These are phyloP conservation scores for Otolemur crassicaudatus DNA, from an alignment of 2,797 vertebrate genomes.

Conservation along the genomic window DNA sequence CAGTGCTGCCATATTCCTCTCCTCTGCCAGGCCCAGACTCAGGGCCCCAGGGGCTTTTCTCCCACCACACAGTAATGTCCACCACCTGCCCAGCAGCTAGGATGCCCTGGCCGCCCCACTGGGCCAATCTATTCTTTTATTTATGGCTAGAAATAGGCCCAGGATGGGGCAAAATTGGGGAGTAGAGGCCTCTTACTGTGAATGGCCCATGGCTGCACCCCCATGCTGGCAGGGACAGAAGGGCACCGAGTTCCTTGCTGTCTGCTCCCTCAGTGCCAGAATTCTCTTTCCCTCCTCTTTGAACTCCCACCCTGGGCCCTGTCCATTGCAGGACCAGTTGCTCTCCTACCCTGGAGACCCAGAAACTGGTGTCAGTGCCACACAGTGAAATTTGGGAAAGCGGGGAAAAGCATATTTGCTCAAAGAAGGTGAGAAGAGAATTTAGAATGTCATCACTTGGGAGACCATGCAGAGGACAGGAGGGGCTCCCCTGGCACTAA, in stretches of 20 bases:
- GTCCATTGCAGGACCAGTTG: conserved; percentile 74
- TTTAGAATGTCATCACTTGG: not conserved
- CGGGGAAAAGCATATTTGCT: not conserved
- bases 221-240: not conserved
- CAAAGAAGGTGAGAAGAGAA: not conserved
- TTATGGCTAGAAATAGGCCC: not conserved
- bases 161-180: not conserved
- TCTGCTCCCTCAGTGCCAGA: conserved; percentile 13
- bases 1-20: not conserved
- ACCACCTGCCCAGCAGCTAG: not conserved
- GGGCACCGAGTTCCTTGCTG: not conserved
- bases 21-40: not conserved
- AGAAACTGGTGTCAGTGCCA: not conserved
- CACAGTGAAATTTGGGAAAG: conserved; percentile 45
- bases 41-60: not conserved
- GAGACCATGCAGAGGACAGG: too few species aligned
- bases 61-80: not conserved
- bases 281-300: not conserved
- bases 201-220: conserved; percentile 64
- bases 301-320: conserved; percentile 39
- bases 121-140: not conserved
- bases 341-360: conserved; percentile 52
- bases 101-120: not conserved
- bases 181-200: conserved; percentile 58
- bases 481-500: not conserved